phyloP scores from a whole-genome alignment of 1,140 invertebrate species.

The Pseudomyrmex cubaensis region DNA sequence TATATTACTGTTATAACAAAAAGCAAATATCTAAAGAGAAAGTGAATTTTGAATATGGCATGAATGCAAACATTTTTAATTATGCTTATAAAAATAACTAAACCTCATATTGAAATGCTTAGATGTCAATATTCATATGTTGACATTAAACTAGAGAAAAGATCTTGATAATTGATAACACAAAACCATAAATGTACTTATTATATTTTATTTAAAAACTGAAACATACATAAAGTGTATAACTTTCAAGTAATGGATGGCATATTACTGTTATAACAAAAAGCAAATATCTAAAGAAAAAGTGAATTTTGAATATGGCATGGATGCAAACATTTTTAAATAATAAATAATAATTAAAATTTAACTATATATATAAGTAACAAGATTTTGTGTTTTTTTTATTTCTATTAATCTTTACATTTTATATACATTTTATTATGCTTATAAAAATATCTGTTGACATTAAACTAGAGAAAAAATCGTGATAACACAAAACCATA shows the following conservation, averaged over 20 bases:
- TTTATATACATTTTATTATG: no score
- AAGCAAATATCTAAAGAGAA: no score
- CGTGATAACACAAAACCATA: neutral
- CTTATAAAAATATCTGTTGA: constrained; percentile 67
- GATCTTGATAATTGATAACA: constrained; percentile 1
- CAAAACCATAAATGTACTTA: neutral
- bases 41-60: no score
- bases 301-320: no score
- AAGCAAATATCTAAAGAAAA: no score
- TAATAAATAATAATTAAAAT: no score
- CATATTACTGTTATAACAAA: neutral
- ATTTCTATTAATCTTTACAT: no score
- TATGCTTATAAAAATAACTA: constrained; percentile 70
- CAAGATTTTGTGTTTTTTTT: no score
- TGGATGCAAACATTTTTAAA: no score
- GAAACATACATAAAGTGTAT: neutral
- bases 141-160: constrained; percentile 23
- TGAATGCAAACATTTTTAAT: neutral
- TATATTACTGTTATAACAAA: no score
- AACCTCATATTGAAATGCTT: constrained; percentile 69
- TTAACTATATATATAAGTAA: no score
- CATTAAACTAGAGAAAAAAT: neutral
- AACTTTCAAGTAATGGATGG: constrained; percentile 58
- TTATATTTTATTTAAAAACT: no score
- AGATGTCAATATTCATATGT: constrained; percentile 68